A percentile compares a stretch with the other conserved stretches of the same genome.
These are phyloP conservation scores for Melanotaenia maccullochi DNA, from an alignment of 2,797 vertebrate genomes.

Conservation along the genomic window DNA sequence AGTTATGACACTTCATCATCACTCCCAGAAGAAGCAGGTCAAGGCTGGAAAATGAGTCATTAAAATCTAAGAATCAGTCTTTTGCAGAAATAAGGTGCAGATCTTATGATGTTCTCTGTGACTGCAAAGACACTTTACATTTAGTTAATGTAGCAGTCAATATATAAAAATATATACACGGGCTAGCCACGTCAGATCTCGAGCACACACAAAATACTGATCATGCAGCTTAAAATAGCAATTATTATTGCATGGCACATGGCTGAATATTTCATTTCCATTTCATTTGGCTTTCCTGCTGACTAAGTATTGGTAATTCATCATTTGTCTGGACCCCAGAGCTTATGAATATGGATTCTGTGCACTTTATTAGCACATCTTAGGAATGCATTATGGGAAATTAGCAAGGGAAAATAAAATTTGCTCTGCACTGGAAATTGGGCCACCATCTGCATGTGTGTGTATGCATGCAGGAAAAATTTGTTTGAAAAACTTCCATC, in stretches of 20 bases:
- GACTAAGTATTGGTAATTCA: conserved; percentile 73
- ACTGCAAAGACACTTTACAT: conserved; percentile 34
- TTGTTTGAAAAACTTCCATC: conserved; percentile 19
- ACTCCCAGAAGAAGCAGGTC: conserved; percentile 13
- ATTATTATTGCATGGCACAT: conserved; percentile 25
- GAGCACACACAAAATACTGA: conserved; percentile 18
- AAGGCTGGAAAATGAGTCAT: conserved; percentile 44
- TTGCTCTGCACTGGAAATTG: conserved; percentile 39
- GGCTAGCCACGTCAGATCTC: background rate
- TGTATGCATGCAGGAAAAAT: background rate
- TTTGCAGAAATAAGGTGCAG: conserved; percentile 35
- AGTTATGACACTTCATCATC: conserved; percentile 41
- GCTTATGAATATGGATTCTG: conserved; percentile 75
- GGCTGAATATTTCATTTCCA: conserved; percentile 52
- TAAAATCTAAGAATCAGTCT: conserved; percentile 45
- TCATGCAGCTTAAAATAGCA: conserved; percentile 47
- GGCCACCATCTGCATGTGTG: conserved; percentile 19
- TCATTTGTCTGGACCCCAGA: conserved; percentile 42
- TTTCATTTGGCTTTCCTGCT: conserved; percentile 68
- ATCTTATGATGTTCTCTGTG: conserved; percentile 50
- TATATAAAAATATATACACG: background rate
- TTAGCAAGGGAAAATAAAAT: conserved; percentile 51
- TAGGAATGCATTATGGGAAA: conserved; percentile 70
- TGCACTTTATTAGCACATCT: conserved; percentile 73
- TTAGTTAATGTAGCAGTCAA: conserved; percentile 35